phyloP scores from a whole-genome alignment of 2,797 vertebrate genomes.

The Erithacus rubecula region DNA sequence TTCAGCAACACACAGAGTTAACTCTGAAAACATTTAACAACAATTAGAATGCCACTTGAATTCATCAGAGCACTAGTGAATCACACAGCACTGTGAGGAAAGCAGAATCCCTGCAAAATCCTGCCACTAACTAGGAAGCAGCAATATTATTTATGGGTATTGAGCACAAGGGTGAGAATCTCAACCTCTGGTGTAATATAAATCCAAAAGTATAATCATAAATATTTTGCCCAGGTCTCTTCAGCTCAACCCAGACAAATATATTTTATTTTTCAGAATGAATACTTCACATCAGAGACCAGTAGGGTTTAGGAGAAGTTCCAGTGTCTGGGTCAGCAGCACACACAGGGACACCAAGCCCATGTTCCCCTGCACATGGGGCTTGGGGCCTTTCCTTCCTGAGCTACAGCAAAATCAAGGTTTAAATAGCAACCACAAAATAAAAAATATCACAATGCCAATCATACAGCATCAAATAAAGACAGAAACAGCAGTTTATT shows the following conservation, averaged over 20 bases:
- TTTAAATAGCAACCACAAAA: neutral
- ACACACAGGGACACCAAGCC: neutral
- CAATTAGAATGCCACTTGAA: neutral
- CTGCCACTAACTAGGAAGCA: neutral
- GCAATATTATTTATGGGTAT: neutral
- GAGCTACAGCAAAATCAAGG: neutral
- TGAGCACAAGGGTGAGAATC: neutral
- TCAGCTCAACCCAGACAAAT: neutral
- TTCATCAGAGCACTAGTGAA: neutral
- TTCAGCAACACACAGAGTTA: neutral
- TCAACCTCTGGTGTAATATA: neutral
- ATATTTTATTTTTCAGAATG: neutral
- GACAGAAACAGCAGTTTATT: neutral
- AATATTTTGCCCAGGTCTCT: neutral
- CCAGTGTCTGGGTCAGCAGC: neutral
- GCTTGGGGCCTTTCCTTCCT: neutral
- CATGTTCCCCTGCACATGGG: fast-evolving
- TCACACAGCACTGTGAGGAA: neutral
- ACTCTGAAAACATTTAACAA: neutral
- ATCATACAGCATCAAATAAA: neutral
- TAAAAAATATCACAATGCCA: neutral
- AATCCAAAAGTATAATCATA: neutral
- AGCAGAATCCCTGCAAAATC: neutral
- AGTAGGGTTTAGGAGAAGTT: neutral
- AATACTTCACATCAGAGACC: too few species aligned